Conservation (phyloP, 2,797 vertebrate genomes). For the Pantherophis alleghaniensis region DNA sequence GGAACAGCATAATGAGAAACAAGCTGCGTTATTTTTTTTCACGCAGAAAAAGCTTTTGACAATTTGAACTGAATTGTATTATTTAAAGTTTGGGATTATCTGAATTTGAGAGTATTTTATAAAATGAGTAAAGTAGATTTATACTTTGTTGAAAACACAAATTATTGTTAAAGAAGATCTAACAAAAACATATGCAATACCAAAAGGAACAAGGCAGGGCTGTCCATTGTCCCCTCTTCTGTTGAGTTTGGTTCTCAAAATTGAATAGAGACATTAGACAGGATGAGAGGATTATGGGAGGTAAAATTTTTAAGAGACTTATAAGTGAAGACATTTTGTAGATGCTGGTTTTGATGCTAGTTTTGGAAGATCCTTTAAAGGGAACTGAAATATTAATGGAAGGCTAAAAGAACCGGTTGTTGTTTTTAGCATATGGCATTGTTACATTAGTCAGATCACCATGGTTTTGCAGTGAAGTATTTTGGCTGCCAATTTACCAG, state of each 20-base stretch:
- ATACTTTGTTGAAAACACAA: background rate
- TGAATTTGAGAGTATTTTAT: background rate
- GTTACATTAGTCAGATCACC: too few species aligned
- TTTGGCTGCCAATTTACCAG: too few species aligned
- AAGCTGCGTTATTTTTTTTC: background rate
- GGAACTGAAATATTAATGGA: background rate
- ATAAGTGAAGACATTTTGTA: background rate
- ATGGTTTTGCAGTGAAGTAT: too few species aligned
- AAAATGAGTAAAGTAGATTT: background rate
- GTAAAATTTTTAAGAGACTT: background rate
- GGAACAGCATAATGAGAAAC: background rate
- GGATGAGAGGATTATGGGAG: background rate
- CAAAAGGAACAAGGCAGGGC: background rate
- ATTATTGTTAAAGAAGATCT: background rate
- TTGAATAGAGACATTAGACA: background rate
- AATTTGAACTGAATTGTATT: background rate
- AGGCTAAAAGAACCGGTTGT: background rate
- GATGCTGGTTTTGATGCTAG: background rate
- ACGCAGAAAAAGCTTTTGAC: background rate
- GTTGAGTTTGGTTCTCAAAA: background rate
- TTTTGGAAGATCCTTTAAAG: background rate
- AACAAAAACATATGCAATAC: background rate
- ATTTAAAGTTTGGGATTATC: background rate
- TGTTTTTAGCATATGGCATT: too few species aligned
- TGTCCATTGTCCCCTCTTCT: background rate